These are phyloP conservation scores for Brevimyrus niger DNA, from an alignment of 2,113 vertebrate genomes.

Conservation along the genomic window DNA sequence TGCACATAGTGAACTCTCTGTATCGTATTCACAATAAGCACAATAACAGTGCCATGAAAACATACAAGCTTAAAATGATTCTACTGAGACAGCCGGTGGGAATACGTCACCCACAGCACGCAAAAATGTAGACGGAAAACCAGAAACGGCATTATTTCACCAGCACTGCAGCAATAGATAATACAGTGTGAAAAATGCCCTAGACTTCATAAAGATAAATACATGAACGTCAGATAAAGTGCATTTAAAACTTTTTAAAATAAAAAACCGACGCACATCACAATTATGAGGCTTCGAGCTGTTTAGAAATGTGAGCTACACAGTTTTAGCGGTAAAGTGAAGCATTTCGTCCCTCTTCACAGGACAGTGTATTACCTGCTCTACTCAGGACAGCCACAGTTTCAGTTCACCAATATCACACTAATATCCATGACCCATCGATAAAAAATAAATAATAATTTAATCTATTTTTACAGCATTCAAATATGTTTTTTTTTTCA, in stretches of 20 bases:
- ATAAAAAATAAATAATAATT: slow-evolving; percentile 9
- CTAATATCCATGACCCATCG: neutral
- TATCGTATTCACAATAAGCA: slow-evolving; percentile 42
- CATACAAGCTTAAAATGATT: slow-evolving; percentile 20
- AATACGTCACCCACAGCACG: neutral
- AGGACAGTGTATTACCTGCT: neutral
- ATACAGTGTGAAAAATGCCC: neutral
- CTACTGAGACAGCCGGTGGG: slow-evolving; percentile 6
- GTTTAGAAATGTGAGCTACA: neutral
- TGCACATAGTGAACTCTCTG: slow-evolving; percentile 46
- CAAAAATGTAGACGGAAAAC: slow-evolving; percentile 19
- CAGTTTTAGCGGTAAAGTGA: neutral
- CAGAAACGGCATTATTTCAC: neutral
- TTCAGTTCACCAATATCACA: slow-evolving; percentile 10
- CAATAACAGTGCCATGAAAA: slow-evolving; percentile 42
- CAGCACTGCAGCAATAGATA: neutral
- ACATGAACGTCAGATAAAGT: slow-evolving; percentile 53
- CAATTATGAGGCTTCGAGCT: neutral
- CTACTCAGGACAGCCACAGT: slow-evolving; percentile 17
- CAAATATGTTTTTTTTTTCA: neutral
- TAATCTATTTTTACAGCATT: slow-evolving; percentile 1
- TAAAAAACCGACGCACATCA: neutral
- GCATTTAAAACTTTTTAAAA: slow-evolving; percentile 33
- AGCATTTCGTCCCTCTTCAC: neutral
- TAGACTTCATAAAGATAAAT: neutral